These are phyloP conservation scores for Idaea aversata DNA, from an alignment of 2,888 invertebrate genomes.

Conservation along the genomic window DNA sequence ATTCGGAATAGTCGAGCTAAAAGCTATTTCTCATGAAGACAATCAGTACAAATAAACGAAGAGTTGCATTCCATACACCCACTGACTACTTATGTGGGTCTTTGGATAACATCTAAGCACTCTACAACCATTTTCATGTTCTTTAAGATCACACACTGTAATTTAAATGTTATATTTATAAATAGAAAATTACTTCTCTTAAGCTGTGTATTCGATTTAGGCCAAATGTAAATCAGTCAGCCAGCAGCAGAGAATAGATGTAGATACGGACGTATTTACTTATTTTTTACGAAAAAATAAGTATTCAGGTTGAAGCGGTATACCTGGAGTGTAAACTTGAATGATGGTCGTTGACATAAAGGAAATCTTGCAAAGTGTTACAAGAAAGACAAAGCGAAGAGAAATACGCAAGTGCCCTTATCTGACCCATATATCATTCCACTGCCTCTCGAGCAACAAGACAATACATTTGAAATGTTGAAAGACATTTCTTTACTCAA, in stretches of 20 bases:
- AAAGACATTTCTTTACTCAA: constrained; percentile 18
- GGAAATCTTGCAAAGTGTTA: constrained; percentile 27
- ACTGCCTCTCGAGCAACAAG: constrained; percentile 28
- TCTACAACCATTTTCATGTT: too few relatives aligned
- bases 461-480: constrained; percentile 34
- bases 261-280: neutral
- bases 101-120: too few relatives aligned
- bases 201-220: too few relatives aligned
- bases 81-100: too few relatives aligned
- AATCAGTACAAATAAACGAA: neutral
- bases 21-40: neutral
- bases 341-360: constrained; percentile 20
- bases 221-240: too few relatives aligned
- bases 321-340: constrained; percentile 10
- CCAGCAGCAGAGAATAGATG: neutral
- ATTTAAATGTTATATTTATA: too few relatives aligned
- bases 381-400: constrained; percentile 37
- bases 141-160: too few relatives aligned
- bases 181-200: too few relatives aligned
- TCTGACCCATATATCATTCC: constrained; percentile 37
- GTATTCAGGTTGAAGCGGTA: neutral
- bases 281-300: neutral
- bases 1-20: neutral
- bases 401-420: constrained; percentile 38
- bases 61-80: neutral